Evolutionary conservation across 53 echinoderm and acorn worm genomes (phyloP).

Genomic region (Stichopus horrens): DNA sequence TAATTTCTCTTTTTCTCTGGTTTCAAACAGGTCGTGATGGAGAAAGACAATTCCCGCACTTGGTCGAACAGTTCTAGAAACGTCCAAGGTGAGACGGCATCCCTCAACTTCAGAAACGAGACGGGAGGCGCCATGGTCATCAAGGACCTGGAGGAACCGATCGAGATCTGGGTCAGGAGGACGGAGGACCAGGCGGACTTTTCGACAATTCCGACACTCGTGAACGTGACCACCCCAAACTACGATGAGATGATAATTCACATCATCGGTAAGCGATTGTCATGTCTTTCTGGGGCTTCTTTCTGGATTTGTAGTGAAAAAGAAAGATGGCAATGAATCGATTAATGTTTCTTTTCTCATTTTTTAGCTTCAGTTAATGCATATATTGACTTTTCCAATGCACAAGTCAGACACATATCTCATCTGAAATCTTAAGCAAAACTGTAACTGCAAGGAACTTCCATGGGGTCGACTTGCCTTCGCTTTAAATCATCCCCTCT

Average conservation of each 20-base stretch:
- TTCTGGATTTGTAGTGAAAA: neutral
- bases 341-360: too few relatives aligned
- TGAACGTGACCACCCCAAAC: slow-evolving; percentile 59
- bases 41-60: slow-evolving; percentile 71
- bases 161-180: slow-evolving; percentile 67
- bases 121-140: slow-evolving; percentile 70
- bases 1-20: neutral
- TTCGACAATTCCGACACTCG: slow-evolving; percentile 56
- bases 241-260: slow-evolving; percentile 66
- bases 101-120: slow-evolving; percentile 72
- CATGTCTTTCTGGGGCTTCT: neutral
- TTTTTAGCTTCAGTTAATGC: too few relatives aligned
- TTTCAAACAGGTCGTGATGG: slow-evolving; percentile 55
- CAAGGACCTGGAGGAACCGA: slow-evolving; percentile 67
- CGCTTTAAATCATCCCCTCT: too few relatives aligned
- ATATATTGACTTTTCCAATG: too few relatives aligned
- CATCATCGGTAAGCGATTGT: slow-evolving; percentile 64
- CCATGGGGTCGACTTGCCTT: too few relatives aligned
- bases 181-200: slow-evolving; percentile 60
- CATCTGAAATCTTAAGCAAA: too few relatives aligned
- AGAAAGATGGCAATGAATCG: too few relatives aligned
- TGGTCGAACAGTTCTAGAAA: slow-evolving; percentile 69
- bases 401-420: too few relatives aligned
- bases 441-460: too few relatives aligned
- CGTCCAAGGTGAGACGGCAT: slow-evolving; percentile 65